Percentiles rank a stretch among this genome's conserved stretches.
phyloP scores from a whole-genome alignment of 1,140 invertebrate genomes.

The Formica selysi region DNA sequence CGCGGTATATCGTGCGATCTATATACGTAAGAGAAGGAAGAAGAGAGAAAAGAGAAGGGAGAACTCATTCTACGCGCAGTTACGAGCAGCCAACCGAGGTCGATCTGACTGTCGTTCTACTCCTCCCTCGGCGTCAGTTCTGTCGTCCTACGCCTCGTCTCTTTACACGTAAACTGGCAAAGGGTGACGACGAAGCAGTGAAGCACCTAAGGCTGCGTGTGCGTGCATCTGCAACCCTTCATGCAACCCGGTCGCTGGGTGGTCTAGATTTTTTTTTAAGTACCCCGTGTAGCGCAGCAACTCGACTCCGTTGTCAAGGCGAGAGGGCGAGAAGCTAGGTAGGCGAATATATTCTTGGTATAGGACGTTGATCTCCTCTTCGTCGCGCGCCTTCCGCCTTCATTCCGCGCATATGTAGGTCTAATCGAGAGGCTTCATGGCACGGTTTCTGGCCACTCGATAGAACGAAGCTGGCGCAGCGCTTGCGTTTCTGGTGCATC shows the following conservation, averaged over 20 bases:
- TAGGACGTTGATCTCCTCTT: slow-evolving; percentile 18
- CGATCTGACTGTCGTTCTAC: slow-evolving; percentile 65
- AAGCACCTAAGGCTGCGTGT: slow-evolving; percentile 71
- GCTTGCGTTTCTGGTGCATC: slow-evolving; percentile 40
- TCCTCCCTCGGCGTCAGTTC: slow-evolving; percentile 47
- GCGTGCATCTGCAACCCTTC: slow-evolving; percentile 74
- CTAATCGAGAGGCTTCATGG: slow-evolving; percentile 70
- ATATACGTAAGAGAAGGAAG: slow-evolving; percentile 59
- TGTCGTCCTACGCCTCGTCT: background rate
- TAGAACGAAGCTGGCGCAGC: slow-evolving; percentile 28
- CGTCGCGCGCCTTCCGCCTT: slow-evolving; percentile 8
- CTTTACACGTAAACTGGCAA: slow-evolving; percentile 39
- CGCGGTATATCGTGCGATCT: slow-evolving; percentile 77
- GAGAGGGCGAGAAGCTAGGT: slow-evolving; percentile 49
- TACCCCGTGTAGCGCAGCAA: slow-evolving; percentile 54
- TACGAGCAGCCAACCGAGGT: slow-evolving; percentile 67
- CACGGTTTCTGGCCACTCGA: slow-evolving; percentile 72
- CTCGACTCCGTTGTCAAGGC: slow-evolving; percentile 68
- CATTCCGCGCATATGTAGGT: slow-evolving; percentile 8
- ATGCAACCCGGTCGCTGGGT: slow-evolving; percentile 79
- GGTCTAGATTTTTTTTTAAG: slow-evolving; percentile 83
- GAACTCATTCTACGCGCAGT: slow-evolving; percentile 51
- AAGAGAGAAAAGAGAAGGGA: slow-evolving; percentile 31
- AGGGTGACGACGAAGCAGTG: slow-evolving; percentile 35
- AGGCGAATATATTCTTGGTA: slow-evolving; percentile 35